Evolutionary conservation across 2,888 invertebrate genomes (phyloP).

Genomic region (Sceliomorpha sp.): DNA sequence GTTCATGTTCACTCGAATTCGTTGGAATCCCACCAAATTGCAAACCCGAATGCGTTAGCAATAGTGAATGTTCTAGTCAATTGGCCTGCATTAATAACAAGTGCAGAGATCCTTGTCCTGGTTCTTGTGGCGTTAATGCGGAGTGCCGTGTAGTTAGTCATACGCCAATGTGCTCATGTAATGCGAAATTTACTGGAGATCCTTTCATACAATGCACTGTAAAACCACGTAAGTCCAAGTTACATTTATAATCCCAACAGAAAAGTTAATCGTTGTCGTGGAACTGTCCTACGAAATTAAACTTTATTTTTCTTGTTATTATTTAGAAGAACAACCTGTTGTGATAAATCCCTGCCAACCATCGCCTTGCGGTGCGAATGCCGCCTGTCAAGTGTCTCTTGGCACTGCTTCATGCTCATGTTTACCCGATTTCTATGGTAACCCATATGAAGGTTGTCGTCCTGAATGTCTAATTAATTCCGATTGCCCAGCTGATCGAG

Average conservation of each 20-base stretch:
- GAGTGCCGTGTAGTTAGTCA: constrained; percentile 84
- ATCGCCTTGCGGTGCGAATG: constrained; percentile 82
- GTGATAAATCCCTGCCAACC: constrained; percentile 83
- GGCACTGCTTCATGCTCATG: constrained; percentile 79
- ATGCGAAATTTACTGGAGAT: constrained; percentile 84
- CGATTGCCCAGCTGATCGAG: constrained; percentile 79
- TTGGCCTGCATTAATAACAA: constrained; percentile 86
- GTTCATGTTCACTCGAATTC: constrained; percentile 83
- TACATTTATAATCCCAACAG: not conserved
- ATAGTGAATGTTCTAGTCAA: constrained; percentile 85
- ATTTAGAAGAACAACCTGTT: constrained; percentile 78
- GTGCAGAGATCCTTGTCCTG: constrained; percentile 86
- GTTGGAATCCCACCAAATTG: constrained; percentile 85
- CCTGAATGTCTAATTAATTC: constrained; percentile 81
- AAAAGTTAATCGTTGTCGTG: not conserved
- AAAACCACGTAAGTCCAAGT: constrained; percentile 63
- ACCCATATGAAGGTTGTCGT: constrained; percentile 80
- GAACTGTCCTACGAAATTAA: no score
- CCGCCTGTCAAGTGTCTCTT: constrained; percentile 82
- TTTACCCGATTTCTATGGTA: constrained; percentile 77
- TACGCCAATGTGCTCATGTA: constrained; percentile 84
- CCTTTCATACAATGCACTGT: constrained; percentile 82
- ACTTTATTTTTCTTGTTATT: no score
- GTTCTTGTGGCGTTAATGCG: constrained; percentile 79
- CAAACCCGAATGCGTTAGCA: constrained; percentile 85